These are phyloP conservation scores for Eristalis intricaria DNA, from an alignment of 2,888 invertebrate species.

Conservation along the genomic window DNA sequence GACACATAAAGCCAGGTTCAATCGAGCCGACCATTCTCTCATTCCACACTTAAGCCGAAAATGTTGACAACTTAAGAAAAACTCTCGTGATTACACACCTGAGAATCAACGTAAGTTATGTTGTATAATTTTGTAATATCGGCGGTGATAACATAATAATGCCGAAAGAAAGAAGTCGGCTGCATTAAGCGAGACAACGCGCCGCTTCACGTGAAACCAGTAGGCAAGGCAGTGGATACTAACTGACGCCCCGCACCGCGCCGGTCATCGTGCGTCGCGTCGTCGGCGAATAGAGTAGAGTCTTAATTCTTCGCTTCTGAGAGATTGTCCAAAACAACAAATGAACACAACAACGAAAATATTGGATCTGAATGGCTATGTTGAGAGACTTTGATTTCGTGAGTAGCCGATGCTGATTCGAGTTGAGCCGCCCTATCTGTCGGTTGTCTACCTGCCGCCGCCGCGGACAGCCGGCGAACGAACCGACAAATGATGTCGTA, in stretches of 20 bases:
- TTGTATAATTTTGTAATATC: conserved; percentile 72
- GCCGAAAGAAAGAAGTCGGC: conserved; percentile 68
- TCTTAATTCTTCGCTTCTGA: conserved; percentile 7
- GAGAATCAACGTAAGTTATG: conserved; percentile 79
- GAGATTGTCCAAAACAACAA: conserved; percentile 69
- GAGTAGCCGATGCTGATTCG: conserved; percentile 5
- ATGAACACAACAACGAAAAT: conserved; percentile 70
- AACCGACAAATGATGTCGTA: conserved; percentile 69
- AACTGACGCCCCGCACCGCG: not conserved
- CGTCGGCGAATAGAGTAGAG: conserved; percentile 21
- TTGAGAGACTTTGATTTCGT: conserved; percentile 28
- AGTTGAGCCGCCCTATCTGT: conserved; percentile 1
- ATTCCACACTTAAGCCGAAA: conserved; percentile 78
- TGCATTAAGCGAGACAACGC: conserved; percentile 58
- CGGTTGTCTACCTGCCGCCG: conserved; percentile 64
- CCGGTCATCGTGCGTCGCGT: not conserved
- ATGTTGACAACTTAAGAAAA: conserved; percentile 81
- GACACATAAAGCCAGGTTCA: conserved; percentile 59
- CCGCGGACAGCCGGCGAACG: conserved; percentile 18
- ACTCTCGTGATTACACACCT: conserved; percentile 78
- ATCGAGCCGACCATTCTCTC: conserved; percentile 55
- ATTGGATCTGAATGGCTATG: conserved; percentile 62
- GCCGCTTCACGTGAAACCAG: conserved; percentile 67
- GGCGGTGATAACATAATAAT: conserved; percentile 72
- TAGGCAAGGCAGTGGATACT: conserved; percentile 44